Evolutionary conservation across 2,888 invertebrate species (phyloP), one percentile per base, ranked within the genome.

Genomic region (Cantharis nigra): DNA sequence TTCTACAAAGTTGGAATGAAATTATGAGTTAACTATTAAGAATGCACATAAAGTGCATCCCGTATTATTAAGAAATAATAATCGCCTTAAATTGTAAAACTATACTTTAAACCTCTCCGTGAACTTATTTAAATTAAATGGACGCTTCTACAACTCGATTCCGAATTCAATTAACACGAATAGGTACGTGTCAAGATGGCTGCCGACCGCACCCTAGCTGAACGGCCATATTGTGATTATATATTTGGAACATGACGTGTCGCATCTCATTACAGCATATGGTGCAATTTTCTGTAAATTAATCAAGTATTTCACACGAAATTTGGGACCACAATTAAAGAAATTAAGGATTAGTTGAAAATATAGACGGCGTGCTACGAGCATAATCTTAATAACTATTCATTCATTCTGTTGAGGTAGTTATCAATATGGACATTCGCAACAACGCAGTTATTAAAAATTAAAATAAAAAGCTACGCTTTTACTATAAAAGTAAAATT

Each of bases 1-100:
- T 77, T 77, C 77, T 77, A 77, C 73, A 77, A 77, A 77, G 77
- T 73, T 77, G 30, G 70, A 77, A 77, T 73, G 77, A 77, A 49
- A 70, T 77, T 70, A 77, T 77, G 73, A 77, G 33, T 70, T 74
- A 70, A 49, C 49, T 49, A 67, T 69, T 70, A 23, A 49, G 65
- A 16, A 70, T 23, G 62, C 62, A 49, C 73, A 64, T 49, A 49
- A 16, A 49, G 70, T 62, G 30, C 62, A 49, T 49, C 23, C 23
- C 13, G 20, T 26, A 67, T 67, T 23, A 67, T 67, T 67, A 67
- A 67, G 26, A 23, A 67, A 23, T 67, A 67, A 23, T 67, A 26
- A 67, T 67, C 26, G 65, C 65, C 65, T 67, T 23, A 67, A 23
- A 67, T 67, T 67, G 65, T 23, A 67, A 67, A 67, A 67, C 65